Evolutionary conservation across 2,797 vertebrate species (phyloP), one percentile per base, ranked within the genome.

Genomic region (Cryptoprocta ferox): DNA sequence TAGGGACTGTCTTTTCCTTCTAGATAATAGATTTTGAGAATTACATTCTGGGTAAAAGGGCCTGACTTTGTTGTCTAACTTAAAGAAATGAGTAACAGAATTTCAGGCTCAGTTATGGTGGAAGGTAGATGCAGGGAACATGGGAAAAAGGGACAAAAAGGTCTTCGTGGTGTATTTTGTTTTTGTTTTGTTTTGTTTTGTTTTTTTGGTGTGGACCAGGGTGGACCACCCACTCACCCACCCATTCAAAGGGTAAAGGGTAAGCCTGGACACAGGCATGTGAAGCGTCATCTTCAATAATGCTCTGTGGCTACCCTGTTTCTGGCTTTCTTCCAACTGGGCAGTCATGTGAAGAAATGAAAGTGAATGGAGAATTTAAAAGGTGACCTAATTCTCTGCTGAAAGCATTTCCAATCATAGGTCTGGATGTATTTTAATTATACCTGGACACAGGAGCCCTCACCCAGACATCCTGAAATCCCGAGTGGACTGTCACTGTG

Each of bases 371-470:
- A 90, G 66, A 86, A 61, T 97, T 39, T 6, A 48, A 94, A 93
- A 95, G 84, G 48, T 90, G 89, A 97, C 86, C 89, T 61, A 48
- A 96, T 95, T 97, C 83, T 95, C 73, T 80, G 66, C 86, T 37
- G 53, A 63, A 45, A 71, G 71, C 75, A 68, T 92, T 95, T 95
- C 73, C 59, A 80, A 70, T 90, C 93, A 66, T 16, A 92, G 70
- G 68, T 81, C 81, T 92, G 87, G 76, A 45, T 42, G 32, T 32
- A 24, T 95, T 96, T 97, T 91, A 96, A 96, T 98, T 97, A 89
- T 42, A 92, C 79, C 90, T 91, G 95, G 73, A 87, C 89, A 45
- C 89, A 48, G 81, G 50, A 91, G 68, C 71, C 53, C 70, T 91
- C 45, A 45, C 85, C 86, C 82, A 95, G 81, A 90, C 39, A 18